Base-by-base conservation (phyloP, 2,113 vertebrate genomes). In the Leptobrachium ailaonicum region DNA sequence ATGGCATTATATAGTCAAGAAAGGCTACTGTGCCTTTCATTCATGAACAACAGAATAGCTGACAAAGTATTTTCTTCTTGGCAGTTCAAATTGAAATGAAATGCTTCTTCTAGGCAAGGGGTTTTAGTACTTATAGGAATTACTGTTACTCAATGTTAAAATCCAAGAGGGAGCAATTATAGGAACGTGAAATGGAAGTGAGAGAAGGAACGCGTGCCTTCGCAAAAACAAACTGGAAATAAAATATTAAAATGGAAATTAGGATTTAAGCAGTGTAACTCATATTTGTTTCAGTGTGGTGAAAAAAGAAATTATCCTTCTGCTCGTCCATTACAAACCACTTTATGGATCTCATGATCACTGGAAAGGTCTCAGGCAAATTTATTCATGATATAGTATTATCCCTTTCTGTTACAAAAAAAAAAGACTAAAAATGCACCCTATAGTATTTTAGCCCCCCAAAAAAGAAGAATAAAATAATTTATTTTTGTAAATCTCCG, bases 161-260 rank as follows among this genome's bases (percentile, higher is more conserved):
- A 76, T 58, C 56, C 64, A 68, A 54, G 43, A 76, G 62, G 62
- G 44, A 41, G 6, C 14, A n/a, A 44, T 63, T 75, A 53, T 50
- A 66, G 41, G 12, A 47, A 76, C 44, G 45, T 13, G 62, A 66
- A 43, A 66, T 47, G 11, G 13, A 62, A 66, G 63, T 32, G 20
- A 32, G 20, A 32, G 20, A 32, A 66, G n/a, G 50, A 73, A 44
- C 60, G 72, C 43, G 53, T 20, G 42, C 60, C 6, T 58, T 44
- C 5, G 20, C 44, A 41, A 66, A 32, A 40, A 3, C 7, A 41
- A 53, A 66, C 10, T 66, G 7, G 53, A 62, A 32, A 42, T 41
- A 62, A 53, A 32, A 76, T 50, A 8, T 41, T n/a, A 66, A 76
- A 53, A 76, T 76, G 63, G 13, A 76, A 66, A 66, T 41, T n/a